Conservation (phyloP, 2,113 vertebrate genomes). For the Caranx ignobilis region DNA sequence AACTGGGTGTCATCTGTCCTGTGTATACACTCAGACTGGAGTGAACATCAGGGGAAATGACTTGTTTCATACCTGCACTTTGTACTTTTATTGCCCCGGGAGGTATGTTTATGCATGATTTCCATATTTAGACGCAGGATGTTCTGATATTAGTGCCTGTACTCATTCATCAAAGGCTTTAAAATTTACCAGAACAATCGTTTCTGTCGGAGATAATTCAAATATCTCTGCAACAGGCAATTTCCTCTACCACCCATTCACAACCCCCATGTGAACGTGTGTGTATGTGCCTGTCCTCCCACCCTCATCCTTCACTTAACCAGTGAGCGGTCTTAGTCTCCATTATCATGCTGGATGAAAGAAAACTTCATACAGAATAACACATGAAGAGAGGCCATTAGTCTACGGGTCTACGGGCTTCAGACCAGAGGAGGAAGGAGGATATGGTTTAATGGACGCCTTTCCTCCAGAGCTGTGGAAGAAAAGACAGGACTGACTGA, state of each 20-base stretch:
- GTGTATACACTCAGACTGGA: conserved; percentile 5
- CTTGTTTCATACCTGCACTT: neutral
- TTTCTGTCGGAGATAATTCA: conserved; percentile 9
- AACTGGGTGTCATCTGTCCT: conserved; percentile 3
- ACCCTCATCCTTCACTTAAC: conserved; percentile 62
- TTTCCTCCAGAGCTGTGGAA: conserved; percentile 51
- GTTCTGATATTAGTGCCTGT: neutral
- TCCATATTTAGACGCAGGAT: neutral
- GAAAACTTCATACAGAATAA: conserved; percentile 79
- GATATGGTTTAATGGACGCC: conserved; percentile 76
- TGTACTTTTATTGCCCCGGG: neutral
- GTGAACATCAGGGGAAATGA: neutral
- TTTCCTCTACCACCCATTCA: conserved; percentile 34
- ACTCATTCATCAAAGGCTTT: conserved; percentile 20
- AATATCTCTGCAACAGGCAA: conserved; percentile 26
- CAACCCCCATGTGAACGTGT: conserved; percentile 5
- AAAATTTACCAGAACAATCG: conserved; percentile 25
- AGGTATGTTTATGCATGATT: neutral
- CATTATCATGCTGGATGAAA: conserved; percentile 73
- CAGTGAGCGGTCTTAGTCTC: conserved; percentile 54
- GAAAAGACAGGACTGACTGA: conserved; percentile 20
- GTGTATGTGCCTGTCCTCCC: conserved; percentile 34
- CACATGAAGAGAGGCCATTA: conserved; percentile 81
- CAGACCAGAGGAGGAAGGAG: conserved; percentile 75
- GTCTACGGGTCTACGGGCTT: conserved; percentile 55